These are phyloP conservation scores for Lepidonotus clava DNA, from an alignment of 2,888 invertebrate genomes.

Conservation along the genomic window DNA sequence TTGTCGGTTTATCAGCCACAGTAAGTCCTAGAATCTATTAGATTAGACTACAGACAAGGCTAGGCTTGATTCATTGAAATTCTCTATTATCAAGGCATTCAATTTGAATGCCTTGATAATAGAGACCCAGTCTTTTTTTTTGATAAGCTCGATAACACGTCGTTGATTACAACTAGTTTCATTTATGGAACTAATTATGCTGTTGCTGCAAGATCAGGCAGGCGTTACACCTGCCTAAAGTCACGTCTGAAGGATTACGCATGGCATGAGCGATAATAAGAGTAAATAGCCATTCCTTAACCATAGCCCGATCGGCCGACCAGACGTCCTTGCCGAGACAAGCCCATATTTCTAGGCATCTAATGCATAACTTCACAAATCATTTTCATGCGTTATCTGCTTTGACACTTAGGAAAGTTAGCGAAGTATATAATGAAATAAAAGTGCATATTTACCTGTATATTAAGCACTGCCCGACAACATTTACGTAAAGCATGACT, in stretches of 20 bases:
- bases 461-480: slow-evolving; percentile 14
- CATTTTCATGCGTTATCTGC: neutral
- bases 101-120: too few relatives aligned
- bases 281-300: neutral
- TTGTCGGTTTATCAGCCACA: too few relatives aligned
- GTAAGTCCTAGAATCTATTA: too few relatives aligned
- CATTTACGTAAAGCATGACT: slow-evolving; percentile 51
- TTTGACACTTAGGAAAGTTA: neutral
- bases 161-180: too few relatives aligned
- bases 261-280: slow-evolving; percentile 21
- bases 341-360: too few relatives aligned
- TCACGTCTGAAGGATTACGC: too few relatives aligned
- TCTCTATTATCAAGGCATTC: too few relatives aligned
- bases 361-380: neutral
- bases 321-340: slow-evolving; percentile 20
- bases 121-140: too few relatives aligned
- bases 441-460: slow-evolving; percentile 31
- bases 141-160: too few relatives aligned
- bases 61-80: too few relatives aligned
- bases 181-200: neutral
- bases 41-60: too few relatives aligned
- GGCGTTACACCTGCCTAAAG: too few relatives aligned
- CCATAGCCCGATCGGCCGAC: neutral
- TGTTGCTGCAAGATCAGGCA: neutral
- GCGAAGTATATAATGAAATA: neutral